Evolutionary conservation across 2,888 invertebrate species (phyloP), one percentile per base, ranked within the genome.

Genomic region (Drepana falcataria): DNA sequence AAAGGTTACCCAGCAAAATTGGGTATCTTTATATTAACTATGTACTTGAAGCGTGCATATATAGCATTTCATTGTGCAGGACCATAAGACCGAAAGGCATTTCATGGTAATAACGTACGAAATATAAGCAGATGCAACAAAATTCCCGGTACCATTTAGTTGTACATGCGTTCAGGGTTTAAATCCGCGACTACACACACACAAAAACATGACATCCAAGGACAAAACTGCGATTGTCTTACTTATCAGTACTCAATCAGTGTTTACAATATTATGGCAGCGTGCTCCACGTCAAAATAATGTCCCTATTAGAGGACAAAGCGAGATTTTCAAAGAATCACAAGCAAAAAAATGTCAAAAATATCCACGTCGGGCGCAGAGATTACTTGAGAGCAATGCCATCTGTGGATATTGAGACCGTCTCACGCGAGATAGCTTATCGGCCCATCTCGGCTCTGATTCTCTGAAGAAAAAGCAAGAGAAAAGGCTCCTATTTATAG

Each of bases 351-450:
- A 90, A 83, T 83, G 83, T 68, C 83, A 81, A 87, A 85, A 87
- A 86, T 85, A 86, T 85, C 81, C 73, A 80, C 80, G 72, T 69
- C 71, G 71, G 71, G 70, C 65, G 71, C 76, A 77, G 75, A 88
- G 87, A 89, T 88, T 88, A 87, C 81, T 77, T 59, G 75, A 79
- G 78, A 85, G 88, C 84, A 85, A 88, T 87, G 87, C 84, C 90
- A 90, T 90, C 90, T 90, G 90, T 86, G 87, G 89, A 89, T 89
- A 90, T 90, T 86, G 91, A 91, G 91, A 88, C 85, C 87, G 83
- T 86, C 89, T 87, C 84, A 82, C 87, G 77, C 85, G 75, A 88
- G 90, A 90, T 87, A 89, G 68, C 83, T 89, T 91, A 91, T 91
- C 91, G 75, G 59, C 53, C 76, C 77, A 91, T 91, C 91, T 88